Evolutionary conservation across 2,888 invertebrate species (phyloP), one percentile per base, ranked within the genome.

Genomic region (Unio pictorum): DNA sequence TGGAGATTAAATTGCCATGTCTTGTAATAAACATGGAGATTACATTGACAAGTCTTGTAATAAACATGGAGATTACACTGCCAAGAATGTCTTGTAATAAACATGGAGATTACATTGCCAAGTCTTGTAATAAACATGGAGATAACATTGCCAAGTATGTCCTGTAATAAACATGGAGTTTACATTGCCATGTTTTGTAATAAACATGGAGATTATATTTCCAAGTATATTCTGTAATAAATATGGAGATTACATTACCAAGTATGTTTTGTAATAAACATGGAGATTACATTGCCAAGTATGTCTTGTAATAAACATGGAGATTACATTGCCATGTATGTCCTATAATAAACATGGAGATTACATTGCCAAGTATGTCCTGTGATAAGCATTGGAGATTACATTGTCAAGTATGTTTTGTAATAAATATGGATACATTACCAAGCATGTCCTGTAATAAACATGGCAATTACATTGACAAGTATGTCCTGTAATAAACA

Each of bases 391-490:
- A 28, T 23, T 28, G 28, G 28, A 66, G 62, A 20, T 45, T 59
- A 28, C 66, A 23, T 80, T 82, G 64, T 85, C 85, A 66, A 85
- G 61, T 23, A 85, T 34, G 7, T 34, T 1, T 5, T 34, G 5
- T 34, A 34, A 34, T 34, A 34, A 28, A 28, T 4, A 28, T 28
- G 28, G 79, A 63, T 20, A 72, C 61, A 71, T 84, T 83, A 67
- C 85, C 85, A 66, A 85, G 61, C 23, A 85, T 34, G 54, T 82
- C 81, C 86, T 86, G 69, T 18, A 78, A 7, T 34, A 34, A 34
- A 34, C 34, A 34, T 34, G 63, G 62, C 3, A 8, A 66, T n/a
- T 28, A 6, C 15, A 28, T 23, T 15, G 23, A 0, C 17, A 30
- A 57, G 23, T 23, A 28, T 28, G 28, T 28, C 28, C 2, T 28